A percentile compares a stretch with the other conserved stretches of the same genome.
These are phyloP conservation scores for Amazona ochrocephala DNA, from an alignment of 2,797 vertebrate genomes.

Conservation along the genomic window DNA sequence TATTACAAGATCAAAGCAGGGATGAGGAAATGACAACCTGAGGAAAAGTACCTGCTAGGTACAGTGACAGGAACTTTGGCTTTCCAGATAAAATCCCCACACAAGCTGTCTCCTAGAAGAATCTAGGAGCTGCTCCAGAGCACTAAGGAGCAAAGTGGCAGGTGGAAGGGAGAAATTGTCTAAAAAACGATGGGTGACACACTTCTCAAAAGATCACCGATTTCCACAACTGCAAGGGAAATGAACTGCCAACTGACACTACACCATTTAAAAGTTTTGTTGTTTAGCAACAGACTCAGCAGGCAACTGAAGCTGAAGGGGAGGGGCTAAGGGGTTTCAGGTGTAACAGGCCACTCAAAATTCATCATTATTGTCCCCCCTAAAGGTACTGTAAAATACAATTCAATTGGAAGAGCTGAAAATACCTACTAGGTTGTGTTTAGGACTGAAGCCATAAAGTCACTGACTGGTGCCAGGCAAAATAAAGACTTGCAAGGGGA, in stretches of 20 bases:
- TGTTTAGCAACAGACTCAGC: background rate
- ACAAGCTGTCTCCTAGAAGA: background rate
- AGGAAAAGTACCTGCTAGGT: background rate
- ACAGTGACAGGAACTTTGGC: background rate
- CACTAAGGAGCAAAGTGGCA: background rate
- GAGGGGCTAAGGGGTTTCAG: background rate
- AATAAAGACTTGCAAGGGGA: background rate
- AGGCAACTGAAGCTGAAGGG: background rate
- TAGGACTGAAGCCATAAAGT: background rate
- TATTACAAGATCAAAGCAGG: background rate
- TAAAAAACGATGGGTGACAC: rapidly evolving
- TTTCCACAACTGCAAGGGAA: background rate
- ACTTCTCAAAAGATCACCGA: background rate
- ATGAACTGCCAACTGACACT: background rate
- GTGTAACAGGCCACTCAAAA: background rate
- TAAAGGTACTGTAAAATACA: background rate
- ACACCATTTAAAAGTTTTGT: background rate
- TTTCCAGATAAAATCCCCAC: background rate
- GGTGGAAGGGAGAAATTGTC: background rate
- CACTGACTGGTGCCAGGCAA: background rate
- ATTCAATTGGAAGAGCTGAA: background rate
- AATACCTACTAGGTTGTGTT: background rate
- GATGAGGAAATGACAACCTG: background rate
- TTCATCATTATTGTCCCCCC: background rate
- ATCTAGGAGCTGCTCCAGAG: background rate